A percentile compares a stretch with the other conserved stretches of the same genome.
Evolutionary conservation across 2,797 vertebrate species (phyloP).

Genomic region (Enoplosus armatus): DNA sequence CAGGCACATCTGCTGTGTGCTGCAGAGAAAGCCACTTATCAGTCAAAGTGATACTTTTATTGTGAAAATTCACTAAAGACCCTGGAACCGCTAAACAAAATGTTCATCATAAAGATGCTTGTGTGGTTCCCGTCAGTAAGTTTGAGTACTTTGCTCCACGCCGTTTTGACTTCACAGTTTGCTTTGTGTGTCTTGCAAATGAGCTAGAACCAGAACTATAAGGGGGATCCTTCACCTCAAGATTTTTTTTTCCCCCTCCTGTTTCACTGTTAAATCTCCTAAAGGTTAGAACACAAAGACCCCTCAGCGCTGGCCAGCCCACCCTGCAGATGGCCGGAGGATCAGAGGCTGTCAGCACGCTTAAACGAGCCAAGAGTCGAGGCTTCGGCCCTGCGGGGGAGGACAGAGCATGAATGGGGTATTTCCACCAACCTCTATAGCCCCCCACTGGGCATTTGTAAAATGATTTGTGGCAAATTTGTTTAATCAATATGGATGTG

Average conservation of each 20-base stretch:
- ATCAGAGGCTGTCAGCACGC: constrained; percentile 96
- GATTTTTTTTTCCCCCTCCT: constrained; percentile 9
- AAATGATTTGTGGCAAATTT: constrained; percentile 99
- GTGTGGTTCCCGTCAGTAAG: background rate
- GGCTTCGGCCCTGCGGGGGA: constrained; percentile 85
- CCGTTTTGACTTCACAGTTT: constrained; percentile 35
- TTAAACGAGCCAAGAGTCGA: constrained; percentile 94
- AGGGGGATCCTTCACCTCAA: constrained; percentile 31
- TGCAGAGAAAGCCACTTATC: constrained; percentile 39
- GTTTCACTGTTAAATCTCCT: constrained; percentile 71
- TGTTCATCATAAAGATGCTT: background rate
- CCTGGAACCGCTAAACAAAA: background rate
- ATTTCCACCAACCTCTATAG: constrained; percentile 90
- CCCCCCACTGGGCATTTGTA: constrained; percentile 96
- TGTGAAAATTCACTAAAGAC: constrained; percentile 35
- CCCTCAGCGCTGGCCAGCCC: constrained; percentile 75
- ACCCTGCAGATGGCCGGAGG: constrained; percentile 93
- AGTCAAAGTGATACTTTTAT: constrained; percentile 26
- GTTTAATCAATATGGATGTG: constrained; percentile 96
- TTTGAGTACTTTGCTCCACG: background rate
- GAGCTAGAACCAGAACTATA: constrained; percentile 57
- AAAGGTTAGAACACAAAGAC: constrained; percentile 76
- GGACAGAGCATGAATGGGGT: constrained; percentile 90
- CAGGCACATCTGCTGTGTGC: constrained; percentile 44
- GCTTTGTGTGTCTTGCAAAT: constrained; percentile 60